phyloP scores from a whole-genome alignment of 1,140 invertebrate species.

The Lucilia sericata region DNA sequence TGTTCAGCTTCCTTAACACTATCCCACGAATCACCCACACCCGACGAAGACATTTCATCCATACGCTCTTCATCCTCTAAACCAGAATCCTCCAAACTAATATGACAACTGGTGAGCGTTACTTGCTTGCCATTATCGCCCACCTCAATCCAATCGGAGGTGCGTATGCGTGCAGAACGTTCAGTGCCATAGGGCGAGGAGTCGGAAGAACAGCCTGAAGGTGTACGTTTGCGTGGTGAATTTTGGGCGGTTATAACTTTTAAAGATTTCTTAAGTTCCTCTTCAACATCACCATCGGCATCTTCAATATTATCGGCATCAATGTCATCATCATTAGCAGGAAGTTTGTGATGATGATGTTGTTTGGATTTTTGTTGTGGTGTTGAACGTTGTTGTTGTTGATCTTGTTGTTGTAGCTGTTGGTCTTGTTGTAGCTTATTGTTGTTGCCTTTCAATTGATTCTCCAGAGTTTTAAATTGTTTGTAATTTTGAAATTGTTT shows the following conservation, averaged over 20 bases:
- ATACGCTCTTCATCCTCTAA: conserved; percentile 67
- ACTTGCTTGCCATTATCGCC: conserved; percentile 66
- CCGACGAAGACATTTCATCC: conserved; percentile 66
- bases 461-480: conserved; percentile 7
- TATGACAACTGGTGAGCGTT: conserved; percentile 65
- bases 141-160: conserved; percentile 67
- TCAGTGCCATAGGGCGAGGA: conserved; percentile 67
- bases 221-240: conserved; percentile 60
- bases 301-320: conserved; percentile 63
- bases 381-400: conserved; percentile 26
- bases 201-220: conserved; percentile 66
- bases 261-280: conserved; percentile 53
- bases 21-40: conserved; percentile 68
- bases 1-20: conserved; percentile 67
- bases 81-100: conserved; percentile 66
- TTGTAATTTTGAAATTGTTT: conserved; percentile 4
- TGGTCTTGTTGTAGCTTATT: background rate
- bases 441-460: background rate
- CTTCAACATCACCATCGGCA: conserved; percentile 51
- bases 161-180: conserved; percentile 64
- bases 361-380: background rate
- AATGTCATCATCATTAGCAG: conserved; percentile 55
- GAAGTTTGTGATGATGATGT: background rate
- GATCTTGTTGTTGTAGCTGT: conserved; percentile 38
- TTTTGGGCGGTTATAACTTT: conserved; percentile 50